phyloP scores from a whole-genome alignment of 2,113 vertebrate species.

The Pachypanchax playfairii region DNA sequence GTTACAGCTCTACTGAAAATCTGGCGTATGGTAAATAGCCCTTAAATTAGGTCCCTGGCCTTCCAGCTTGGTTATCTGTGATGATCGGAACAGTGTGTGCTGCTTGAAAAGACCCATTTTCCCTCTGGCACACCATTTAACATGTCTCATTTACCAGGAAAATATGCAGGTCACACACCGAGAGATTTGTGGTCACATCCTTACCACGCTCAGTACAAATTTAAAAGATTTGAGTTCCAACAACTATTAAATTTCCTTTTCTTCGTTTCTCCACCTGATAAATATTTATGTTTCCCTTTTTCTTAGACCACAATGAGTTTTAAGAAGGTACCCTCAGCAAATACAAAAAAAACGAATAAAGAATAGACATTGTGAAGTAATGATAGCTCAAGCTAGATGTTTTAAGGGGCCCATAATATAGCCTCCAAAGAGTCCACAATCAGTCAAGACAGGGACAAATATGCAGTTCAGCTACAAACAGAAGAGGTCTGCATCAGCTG shows the following conservation, averaged over 20 bases:
- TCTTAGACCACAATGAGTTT: conserved; percentile 62
- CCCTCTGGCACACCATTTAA: conserved; percentile 72
- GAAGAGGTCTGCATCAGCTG: background rate
- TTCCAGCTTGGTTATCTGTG: conserved; percentile 74
- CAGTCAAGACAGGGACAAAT: conserved; percentile 14
- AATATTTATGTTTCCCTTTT: conserved; percentile 69
- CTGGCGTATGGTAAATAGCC: conserved; percentile 71
- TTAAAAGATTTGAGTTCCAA: conserved; percentile 72
- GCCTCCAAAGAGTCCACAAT: conserved; percentile 16
- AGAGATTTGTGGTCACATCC: conserved; percentile 68
- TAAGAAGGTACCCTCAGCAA: conserved; percentile 60
- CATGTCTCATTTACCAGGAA: conserved; percentile 74
- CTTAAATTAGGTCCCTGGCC: conserved; percentile 72
- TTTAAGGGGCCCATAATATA: conserved; percentile 41
- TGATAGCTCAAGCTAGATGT: conserved; percentile 57
- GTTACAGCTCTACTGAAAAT: conserved; percentile 51
- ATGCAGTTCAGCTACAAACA: conserved; percentile 1
- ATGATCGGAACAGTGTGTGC: conserved; percentile 76
- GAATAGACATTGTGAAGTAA: conserved; percentile 35
- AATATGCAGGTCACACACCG: conserved; percentile 75
- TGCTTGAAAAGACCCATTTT: conserved; percentile 73
- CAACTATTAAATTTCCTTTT: conserved; percentile 55
- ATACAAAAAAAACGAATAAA: background rate
- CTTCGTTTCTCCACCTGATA: conserved; percentile 53
- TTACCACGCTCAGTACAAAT: conserved; percentile 62